These are phyloP conservation scores for Cydia splendana DNA, from an alignment of 1,140 invertebrate genomes.

Conservation along the genomic window DNA sequence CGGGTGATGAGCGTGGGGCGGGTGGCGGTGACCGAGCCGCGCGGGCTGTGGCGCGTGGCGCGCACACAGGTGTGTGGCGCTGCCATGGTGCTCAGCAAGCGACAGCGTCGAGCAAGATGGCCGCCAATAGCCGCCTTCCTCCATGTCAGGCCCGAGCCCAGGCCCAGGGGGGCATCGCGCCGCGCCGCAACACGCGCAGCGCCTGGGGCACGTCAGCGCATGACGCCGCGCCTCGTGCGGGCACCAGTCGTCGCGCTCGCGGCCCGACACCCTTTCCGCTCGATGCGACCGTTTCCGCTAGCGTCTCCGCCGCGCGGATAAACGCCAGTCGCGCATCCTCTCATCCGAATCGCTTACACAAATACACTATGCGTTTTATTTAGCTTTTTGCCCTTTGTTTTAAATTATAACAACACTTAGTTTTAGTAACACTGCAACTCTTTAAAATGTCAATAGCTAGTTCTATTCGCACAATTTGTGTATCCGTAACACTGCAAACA, in stretches of 20 bases:
- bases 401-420: conserved; percentile 41
- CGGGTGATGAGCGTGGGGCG: conserved; percentile 35
- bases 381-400: conserved; percentile 37
- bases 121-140: conserved; percentile 74
- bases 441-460: conserved; percentile 36
- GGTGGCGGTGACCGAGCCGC: conserved; percentile 57
- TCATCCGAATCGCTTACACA: conserved; percentile 58
- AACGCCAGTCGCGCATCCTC: conserved; percentile 66
- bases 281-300: conserved; percentile 55
- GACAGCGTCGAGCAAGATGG: conserved; percentile 74
- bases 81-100: conserved; percentile 71
- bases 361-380: conserved; percentile 45
- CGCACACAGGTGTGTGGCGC: conserved; percentile 67
- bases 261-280: conserved; percentile 75
- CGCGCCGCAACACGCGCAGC: conserved; percentile 74
- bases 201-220: conserved; percentile 74
- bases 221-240: conserved; percentile 74
- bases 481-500: conserved; percentile 23
- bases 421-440: conserved; percentile 38
- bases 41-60: conserved; percentile 60
- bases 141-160: conserved; percentile 61
- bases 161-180: conserved; percentile 66
- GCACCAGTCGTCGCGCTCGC: conserved; percentile 76
- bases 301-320: conserved; percentile 63
- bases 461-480: conserved; percentile 40